A percentile compares a stretch with the other conserved stretches of the same genome.
Conservation (phyloP, 1,140 invertebrate genomes). For the Euwallacea fornicatus region DNA sequence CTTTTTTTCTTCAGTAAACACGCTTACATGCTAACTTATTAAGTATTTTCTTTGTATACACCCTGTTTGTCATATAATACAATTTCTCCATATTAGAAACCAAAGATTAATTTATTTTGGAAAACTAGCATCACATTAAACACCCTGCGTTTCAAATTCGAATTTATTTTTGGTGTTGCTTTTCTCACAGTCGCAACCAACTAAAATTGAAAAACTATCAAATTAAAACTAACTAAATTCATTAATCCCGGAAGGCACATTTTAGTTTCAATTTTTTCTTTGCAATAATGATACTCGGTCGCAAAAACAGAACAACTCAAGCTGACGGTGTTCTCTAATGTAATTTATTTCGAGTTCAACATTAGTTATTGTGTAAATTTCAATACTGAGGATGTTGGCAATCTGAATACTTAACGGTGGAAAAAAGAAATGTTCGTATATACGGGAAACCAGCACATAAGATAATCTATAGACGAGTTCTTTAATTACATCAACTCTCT, state of each 20-base stretch:
- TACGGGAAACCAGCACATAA: too few relatives aligned
- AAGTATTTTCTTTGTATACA: constrained; percentile 27
- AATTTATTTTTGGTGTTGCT: background rate
- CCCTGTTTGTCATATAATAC: constrained; percentile 24
- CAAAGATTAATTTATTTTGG: background rate
- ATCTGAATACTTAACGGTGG: too few relatives aligned
- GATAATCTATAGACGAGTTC: too few relatives aligned
- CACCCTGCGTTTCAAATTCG: constrained; percentile 13
- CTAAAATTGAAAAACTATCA: background rate
- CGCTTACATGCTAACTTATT: constrained; percentile 14
- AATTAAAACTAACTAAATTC: background rate
- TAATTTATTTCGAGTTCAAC: too few relatives aligned
- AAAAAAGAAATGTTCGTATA: too few relatives aligned
- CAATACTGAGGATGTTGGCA: too few relatives aligned
- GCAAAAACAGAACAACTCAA: too few relatives aligned
- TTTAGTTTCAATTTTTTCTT: constrained; percentile 4
- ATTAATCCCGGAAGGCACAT: constrained; percentile 18
- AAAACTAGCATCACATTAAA: constrained; percentile 20
- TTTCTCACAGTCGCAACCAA: constrained; percentile 1
- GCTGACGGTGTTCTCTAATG: too few relatives aligned
- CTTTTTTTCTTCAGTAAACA: constrained; percentile 6
- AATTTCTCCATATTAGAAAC: constrained; percentile 10
- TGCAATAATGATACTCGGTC: too few relatives aligned
- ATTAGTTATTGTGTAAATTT: too few relatives aligned
- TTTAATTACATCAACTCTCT: too few relatives aligned